phyloP scores from a whole-genome alignment of 64 coral and sea anemone genomes.

The Actinia equina region DNA sequence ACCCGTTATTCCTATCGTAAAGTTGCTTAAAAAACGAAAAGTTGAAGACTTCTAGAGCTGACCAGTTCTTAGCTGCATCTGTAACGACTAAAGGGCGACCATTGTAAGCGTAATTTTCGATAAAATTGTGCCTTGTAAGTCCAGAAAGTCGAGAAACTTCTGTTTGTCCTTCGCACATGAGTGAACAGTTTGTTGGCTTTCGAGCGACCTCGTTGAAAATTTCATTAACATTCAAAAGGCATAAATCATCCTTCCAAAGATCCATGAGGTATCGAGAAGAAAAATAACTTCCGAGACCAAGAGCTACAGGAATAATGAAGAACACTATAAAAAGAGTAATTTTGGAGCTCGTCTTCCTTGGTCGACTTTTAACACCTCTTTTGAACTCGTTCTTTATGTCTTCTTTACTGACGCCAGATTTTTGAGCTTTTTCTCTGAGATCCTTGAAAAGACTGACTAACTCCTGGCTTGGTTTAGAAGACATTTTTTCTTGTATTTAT shows the following conservation, averaged over 20 bases:
- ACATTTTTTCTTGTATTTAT: neutral
- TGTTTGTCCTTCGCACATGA: constrained; percentile 79
- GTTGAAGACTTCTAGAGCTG: constrained; percentile 72
- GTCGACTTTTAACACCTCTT: constrained; percentile 28
- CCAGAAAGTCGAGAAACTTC: constrained; percentile 76
- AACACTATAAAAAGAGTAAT: constrained; percentile 21
- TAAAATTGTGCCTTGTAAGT: constrained; percentile 67
- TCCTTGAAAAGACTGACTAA: constrained; percentile 45
- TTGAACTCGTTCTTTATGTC: constrained; percentile 24
- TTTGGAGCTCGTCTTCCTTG: constrained; percentile 13
- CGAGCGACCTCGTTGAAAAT: constrained; percentile 77
- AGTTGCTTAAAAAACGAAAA: constrained; percentile 82
- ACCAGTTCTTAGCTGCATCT: constrained; percentile 91
- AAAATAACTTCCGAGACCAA: constrained; percentile 61
- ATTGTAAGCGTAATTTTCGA: constrained; percentile 79
- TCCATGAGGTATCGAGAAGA: constrained; percentile 27
- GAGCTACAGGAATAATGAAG: constrained; percentile 67
- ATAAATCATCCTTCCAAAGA: constrained; percentile 51
- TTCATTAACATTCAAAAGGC: constrained; percentile 76
- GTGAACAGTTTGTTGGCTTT: constrained; percentile 73
- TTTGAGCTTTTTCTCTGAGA: constrained; percentile 37
- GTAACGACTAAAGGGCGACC: constrained; percentile 82
- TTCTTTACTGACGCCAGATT: constrained; percentile 22
- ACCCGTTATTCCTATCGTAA: constrained; percentile 68
- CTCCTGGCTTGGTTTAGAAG: constrained; percentile 14